Evolutionary conservation across 2,888 invertebrate species (phyloP), one percentile per base, ranked within the genome.

Genomic region (Acrobeloides nanus): DNA sequence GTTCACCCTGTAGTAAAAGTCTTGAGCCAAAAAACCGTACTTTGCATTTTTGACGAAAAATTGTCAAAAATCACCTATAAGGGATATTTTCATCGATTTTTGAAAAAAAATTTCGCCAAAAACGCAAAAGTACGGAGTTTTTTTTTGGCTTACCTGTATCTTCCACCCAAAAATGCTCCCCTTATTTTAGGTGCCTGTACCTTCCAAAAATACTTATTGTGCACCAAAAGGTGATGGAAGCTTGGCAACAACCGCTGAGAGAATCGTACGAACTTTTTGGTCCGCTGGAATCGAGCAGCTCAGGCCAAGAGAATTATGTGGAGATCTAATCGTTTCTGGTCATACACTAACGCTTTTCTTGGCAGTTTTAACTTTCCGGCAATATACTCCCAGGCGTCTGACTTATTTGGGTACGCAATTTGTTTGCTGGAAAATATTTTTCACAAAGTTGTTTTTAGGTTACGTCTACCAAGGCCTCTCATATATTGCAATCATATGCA

Each of bases 261-360:
- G 71, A 27, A 62, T 71, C 1, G 44, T 52, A 5, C 44, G 56
- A 46, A 68, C 62, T 52, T 68, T 68, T 53, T 68, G 67, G 68
- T 62, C 63, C n/a, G 66, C 67, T 4, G 68, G 68, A 34, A 68
- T 68, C 31, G 68, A 68, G 26, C 55, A 55, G 35, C 34, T 62
- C n/a, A 31, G 57, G 10, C 62, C 58, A 2, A 38, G 65, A 1
- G 62, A 61, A 38, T 47, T 72, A 10, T 72, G 72, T 32, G 72
- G 72, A 6, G 72, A 72, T 53, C 41, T 72, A 27, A 69, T 72
- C 20, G 72, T 72, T 33, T 62, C 62, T 27, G 72, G 72, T 5
- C 72, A 72, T 46, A 72, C 72, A 5, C 47, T 68, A 6, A 66
- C 62, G 3, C 58, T 68, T 33, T 63, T 68, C 57, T 63, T 62